Conservation (phyloP, 2,113 vertebrate species). For the Theristicus caerulescens region DNA sequence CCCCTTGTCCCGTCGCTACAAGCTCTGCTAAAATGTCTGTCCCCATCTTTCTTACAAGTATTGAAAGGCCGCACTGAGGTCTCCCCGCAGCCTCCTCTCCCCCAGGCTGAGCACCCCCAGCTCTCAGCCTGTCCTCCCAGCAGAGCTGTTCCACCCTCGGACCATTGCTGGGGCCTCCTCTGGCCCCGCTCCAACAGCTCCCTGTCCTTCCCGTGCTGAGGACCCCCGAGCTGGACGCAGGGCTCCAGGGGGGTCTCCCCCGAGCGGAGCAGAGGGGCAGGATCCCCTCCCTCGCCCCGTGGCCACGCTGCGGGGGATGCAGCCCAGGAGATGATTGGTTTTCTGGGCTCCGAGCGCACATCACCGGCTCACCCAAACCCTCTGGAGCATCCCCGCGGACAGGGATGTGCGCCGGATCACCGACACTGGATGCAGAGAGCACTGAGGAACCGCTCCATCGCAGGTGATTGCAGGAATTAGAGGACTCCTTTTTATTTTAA, state of each 20-base stretch:
- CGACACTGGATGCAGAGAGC: accelerated
- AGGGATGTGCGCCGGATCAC: accelerated
- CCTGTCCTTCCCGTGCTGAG: accelerated
- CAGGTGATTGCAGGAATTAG: accelerated
- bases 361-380: too few relatives aligned
- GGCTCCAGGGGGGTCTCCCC: accelerated
- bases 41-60: neutral
- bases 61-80: too few relatives aligned
- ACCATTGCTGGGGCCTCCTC: too few relatives aligned
- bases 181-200: neutral
- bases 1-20: neutral
- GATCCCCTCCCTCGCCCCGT: neutral
- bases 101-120: neutral
- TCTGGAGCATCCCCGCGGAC: neutral
- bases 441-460: accelerated
- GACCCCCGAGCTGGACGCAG: neutral
- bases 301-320: too few relatives aligned
- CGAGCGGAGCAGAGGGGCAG: neutral
- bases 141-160: neutral
- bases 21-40: neutral
- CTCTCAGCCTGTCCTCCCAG: accelerated
- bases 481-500: neutral
- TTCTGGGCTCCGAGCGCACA: neutral
- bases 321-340: neutral
- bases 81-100: neutral